These are phyloP conservation scores for Hofmannophila pseudospretella DNA, from an alignment of 2,888 invertebrate species.

Conservation along the genomic window DNA sequence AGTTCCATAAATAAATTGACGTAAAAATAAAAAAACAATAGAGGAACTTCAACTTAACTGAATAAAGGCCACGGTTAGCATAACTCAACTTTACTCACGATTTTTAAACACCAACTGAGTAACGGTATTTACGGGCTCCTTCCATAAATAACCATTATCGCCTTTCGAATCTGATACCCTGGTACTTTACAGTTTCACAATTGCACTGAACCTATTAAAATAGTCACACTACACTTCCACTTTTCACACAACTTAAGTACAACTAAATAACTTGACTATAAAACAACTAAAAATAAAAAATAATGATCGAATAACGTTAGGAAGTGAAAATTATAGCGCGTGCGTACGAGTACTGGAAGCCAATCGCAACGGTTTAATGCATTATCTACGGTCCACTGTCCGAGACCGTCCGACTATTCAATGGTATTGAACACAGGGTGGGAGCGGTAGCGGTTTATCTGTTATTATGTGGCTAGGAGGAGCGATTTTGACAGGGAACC, in stretches of 20 bases:
- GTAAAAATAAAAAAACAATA: too few relatives aligned
- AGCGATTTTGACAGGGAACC: too few relatives aligned
- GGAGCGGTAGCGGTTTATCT: too few relatives aligned
- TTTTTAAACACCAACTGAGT: not conserved
- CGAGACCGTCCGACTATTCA: too few relatives aligned
- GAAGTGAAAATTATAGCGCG: not conserved
- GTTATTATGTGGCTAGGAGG: too few relatives aligned
- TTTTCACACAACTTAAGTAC: too few relatives aligned
- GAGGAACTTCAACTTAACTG: too few relatives aligned
- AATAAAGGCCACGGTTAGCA: conserved; percentile 7
- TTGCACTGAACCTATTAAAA: not conserved
- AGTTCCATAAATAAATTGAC: too few relatives aligned
- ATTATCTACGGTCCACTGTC: not conserved
- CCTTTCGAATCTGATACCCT: conserved; percentile 33
- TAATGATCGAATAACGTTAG: too few relatives aligned
- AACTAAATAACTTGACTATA: too few relatives aligned
- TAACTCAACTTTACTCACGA: not conserved
- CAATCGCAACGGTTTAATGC: not conserved
- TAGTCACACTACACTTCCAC: not conserved
- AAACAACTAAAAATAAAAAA: too few relatives aligned
- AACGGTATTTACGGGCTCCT: not conserved
- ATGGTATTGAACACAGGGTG: too few relatives aligned
- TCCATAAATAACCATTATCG: conserved; percentile 19
- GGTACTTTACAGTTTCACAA: conserved; percentile 4
- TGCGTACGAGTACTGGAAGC: not conserved